These are phyloP conservation scores for Rhinogobius similis DNA, from an alignment of 2,113 vertebrate species.

Conservation along the genomic window DNA sequence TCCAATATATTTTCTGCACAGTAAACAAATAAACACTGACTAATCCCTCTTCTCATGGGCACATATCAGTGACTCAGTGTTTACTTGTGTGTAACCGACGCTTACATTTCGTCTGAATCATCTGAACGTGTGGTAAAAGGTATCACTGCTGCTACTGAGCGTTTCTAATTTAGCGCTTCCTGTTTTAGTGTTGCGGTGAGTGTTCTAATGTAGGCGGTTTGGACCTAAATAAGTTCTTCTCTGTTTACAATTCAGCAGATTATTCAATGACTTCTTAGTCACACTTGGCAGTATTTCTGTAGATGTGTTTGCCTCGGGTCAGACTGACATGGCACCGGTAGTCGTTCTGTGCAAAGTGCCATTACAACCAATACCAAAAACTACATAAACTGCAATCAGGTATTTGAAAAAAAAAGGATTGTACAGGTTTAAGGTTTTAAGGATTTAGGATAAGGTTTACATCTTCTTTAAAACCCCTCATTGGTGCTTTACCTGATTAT, in stretches of 20 bases:
- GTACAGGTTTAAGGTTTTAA: no score
- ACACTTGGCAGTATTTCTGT: background rate
- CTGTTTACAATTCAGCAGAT: background rate
- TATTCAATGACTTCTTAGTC: background rate
- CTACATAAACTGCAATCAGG: no score
- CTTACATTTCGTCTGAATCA: slow-evolving; percentile 14
- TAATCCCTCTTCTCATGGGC: background rate
- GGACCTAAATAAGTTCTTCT: background rate
- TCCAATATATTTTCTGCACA: background rate
- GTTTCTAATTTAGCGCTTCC: background rate
- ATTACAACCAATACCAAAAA: no score
- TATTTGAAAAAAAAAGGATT: no score
- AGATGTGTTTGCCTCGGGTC: no score
- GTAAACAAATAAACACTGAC: slow-evolving; percentile 6
- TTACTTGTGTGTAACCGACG: background rate
- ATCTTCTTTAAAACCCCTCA: no score
- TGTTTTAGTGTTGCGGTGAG: background rate
- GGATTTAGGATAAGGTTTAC: no score
- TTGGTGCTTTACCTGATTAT: no score
- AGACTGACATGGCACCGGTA: no score
- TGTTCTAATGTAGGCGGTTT: background rate
- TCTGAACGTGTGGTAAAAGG: background rate
- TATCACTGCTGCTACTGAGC: background rate
- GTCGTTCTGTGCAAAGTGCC: no score
- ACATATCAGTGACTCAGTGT: background rate